Evolutionary conservation across 2,888 invertebrate genomes (phyloP).

Genomic region (Euplexia lucipara): DNA sequence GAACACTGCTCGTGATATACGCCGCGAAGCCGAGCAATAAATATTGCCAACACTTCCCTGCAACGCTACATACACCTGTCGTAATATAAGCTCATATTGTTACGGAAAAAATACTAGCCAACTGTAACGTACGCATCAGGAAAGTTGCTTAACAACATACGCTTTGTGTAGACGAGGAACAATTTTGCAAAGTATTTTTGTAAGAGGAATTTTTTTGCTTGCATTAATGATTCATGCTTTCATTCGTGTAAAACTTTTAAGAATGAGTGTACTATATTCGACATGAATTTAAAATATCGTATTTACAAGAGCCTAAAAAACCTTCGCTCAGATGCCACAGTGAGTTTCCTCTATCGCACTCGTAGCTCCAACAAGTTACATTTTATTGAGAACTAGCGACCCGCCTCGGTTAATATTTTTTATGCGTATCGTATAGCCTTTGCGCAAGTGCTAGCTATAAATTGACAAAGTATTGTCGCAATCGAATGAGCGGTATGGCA

Average conservation of each 20-base stretch:
- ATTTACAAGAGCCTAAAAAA: not conserved
- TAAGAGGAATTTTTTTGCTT: conserved; percentile 2
- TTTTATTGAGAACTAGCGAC: not conserved
- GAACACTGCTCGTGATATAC: conserved; percentile 66
- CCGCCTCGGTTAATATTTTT: no score
- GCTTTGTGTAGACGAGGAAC: conserved; percentile 8
- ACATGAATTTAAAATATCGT: conserved; percentile 12
- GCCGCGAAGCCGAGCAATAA: conserved; percentile 54
- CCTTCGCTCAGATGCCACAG: conserved; percentile 10
- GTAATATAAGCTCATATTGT: conserved; percentile 47
- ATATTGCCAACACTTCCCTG: conserved; percentile 58
- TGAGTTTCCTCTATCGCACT: not conserved
- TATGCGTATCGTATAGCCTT: no score
- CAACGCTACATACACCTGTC: conserved; percentile 29
- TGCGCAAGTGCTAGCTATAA: no score
- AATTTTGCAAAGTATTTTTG: conserved; percentile 30
- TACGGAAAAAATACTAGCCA: conserved; percentile 33
- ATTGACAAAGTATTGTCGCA: no score
- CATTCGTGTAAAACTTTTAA: conserved; percentile 7
- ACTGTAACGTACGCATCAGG: conserved; percentile 35
- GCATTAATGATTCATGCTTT: conserved; percentile 14
- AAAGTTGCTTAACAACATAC: conserved; percentile 48
- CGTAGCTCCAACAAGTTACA: not conserved
- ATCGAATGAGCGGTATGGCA: no score
- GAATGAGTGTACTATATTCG: not conserved